Evolutionary conservation across 2,888 invertebrate species (phyloP).

Genomic region (Pandemis cinnamomeana): DNA sequence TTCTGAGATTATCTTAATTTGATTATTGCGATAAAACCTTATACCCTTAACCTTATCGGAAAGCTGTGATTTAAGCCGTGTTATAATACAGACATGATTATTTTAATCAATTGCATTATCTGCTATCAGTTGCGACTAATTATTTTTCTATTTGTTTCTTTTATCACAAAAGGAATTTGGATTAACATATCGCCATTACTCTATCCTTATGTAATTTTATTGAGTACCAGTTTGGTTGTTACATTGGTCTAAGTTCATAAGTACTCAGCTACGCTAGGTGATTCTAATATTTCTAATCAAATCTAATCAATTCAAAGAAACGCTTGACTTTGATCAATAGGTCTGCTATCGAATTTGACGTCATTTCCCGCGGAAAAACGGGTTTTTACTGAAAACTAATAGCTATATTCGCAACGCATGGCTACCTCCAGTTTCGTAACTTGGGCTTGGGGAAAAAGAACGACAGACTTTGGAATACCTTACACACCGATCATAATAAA

Average conservation of each 20-base stretch:
- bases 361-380: too few species aligned
- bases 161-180: not conserved
- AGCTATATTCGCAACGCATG: too few species aligned
- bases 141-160: not conserved
- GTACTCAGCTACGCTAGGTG: not conserved
- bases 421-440: too few species aligned
- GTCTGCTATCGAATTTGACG: too few species aligned
- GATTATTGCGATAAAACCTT: not conserved
- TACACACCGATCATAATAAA: too few species aligned
- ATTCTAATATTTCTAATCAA: too few species aligned
- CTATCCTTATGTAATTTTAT: not conserved
- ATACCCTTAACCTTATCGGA: not conserved
- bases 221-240: not conserved
- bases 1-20: not conserved
- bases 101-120: not conserved
- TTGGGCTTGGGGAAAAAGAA: too few species aligned
- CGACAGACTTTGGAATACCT: too few species aligned
- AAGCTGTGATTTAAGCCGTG: not conserved
- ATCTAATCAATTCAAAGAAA: too few species aligned
- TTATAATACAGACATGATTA: not conserved
- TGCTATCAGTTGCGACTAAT: not conserved
- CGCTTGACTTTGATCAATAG: too few species aligned
- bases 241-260: not conserved
- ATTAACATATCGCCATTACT: not conserved
- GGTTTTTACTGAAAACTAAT: too few species aligned